A percentile compares a stretch with the other conserved stretches of the same genome.
Conservation (phyloP, 1,140 invertebrate species). For the Megalopta genalis region DNA sequence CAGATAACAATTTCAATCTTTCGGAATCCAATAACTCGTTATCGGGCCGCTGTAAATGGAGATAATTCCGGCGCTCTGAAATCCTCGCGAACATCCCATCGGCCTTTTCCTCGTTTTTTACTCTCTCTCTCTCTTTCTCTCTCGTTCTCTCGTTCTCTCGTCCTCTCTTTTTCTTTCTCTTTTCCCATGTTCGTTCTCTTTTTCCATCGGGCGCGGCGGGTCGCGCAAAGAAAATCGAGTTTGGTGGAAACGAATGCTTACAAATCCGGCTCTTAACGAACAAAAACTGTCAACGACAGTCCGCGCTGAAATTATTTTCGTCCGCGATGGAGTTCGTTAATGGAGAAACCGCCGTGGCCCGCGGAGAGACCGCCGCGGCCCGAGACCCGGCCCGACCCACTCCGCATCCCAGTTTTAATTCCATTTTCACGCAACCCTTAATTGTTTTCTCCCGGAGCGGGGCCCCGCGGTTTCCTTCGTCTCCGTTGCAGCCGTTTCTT, state of each 20-base stretch:
- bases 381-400: background rate
- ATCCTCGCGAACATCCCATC: constrained; percentile 45
- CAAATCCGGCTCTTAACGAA: constrained; percentile 63
- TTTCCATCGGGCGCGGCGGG: background rate
- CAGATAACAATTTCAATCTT: constrained; percentile 61
- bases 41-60: constrained; percentile 60
- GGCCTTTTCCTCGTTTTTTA: constrained; percentile 20
- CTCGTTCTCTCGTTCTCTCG: background rate
- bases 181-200: constrained; percentile 17
- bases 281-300: constrained; percentile 63
- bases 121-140: background rate
- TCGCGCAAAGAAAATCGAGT: constrained; percentile 62
- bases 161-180: background rate
- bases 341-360: constrained; percentile 21
- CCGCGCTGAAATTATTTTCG: constrained; percentile 58
- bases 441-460: constrained; percentile 12
- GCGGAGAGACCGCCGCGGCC: background rate
- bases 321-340: constrained; percentile 46
- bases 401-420: constrained; percentile 31
- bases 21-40: constrained; percentile 67
- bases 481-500: too few relatives aligned
- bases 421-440: constrained; percentile 23
- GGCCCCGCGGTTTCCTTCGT: background rate
- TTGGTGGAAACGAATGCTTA: constrained; percentile 61
- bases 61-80: constrained; percentile 61